Conservation (phyloP, 2,888 invertebrate genomes). For the Drosophila kambysellisi region DNA sequence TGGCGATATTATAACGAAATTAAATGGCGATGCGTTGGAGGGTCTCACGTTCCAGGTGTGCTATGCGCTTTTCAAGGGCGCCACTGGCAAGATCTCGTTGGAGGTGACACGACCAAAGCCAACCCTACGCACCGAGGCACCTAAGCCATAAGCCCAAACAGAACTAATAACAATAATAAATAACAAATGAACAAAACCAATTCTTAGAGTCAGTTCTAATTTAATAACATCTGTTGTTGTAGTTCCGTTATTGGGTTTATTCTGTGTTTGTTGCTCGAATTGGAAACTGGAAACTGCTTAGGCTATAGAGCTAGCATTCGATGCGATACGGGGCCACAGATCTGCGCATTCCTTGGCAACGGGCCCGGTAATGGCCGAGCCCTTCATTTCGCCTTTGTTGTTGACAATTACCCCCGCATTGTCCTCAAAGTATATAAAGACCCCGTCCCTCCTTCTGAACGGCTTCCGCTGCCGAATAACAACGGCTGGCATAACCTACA, state of each 20-base stretch:
- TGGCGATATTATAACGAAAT: conserved; percentile 95
- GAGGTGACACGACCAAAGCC: conserved; percentile 95
- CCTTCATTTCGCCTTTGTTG: conserved; percentile 99
- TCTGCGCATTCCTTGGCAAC: conserved; percentile 99
- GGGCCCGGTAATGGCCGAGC: conserved; percentile 99
- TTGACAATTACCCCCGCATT: conserved; percentile 99
- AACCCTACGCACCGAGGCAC: conserved; percentile 81
- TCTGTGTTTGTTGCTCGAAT: conserved; percentile 34
- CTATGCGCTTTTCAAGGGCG: conserved; percentile 95
- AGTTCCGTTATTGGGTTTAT: conserved; percentile 73
- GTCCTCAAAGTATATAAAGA: conserved; percentile 99
- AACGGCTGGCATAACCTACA: conserved; percentile 98
- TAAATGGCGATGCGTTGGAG: conserved; percentile 94
- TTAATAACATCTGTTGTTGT: conserved; percentile 68
- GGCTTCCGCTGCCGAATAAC: conserved; percentile 99
- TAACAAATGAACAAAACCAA: conserved; percentile 44
- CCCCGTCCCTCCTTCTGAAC: conserved; percentile 99
- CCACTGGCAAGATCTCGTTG: conserved; percentile 92
- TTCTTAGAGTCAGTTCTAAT: conserved; percentile 56
- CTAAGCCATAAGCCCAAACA: conserved; percentile 57
- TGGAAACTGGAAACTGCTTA: conserved; percentile 85
- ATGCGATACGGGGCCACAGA: conserved; percentile 99
- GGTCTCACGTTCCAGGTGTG: conserved; percentile 92
- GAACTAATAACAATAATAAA: conserved; percentile 35
- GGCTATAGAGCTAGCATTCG: conserved; percentile 99